These are phyloP conservation scores for Porites lutea DNA, from an alignment of 64 coral and sea anemone genomes.

Conservation along the genomic window DNA sequence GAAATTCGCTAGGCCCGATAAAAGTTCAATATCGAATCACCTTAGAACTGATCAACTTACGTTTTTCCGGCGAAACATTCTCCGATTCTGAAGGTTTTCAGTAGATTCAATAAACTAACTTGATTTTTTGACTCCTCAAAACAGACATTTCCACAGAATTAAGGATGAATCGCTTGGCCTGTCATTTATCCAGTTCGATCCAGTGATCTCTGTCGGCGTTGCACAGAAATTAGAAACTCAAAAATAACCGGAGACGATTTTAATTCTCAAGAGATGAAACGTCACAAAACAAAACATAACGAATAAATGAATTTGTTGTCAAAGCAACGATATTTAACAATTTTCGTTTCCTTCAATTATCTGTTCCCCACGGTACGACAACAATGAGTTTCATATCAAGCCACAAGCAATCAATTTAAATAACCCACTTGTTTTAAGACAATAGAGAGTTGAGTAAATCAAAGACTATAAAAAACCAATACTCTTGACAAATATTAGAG, in stretches of 20 bases:
- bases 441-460: neutral
- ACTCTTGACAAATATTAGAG: too few species aligned
- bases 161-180: neutral
- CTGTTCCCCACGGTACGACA: neutral
- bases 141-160: neutral
- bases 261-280: neutral
- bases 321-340: conserved; percentile 23
- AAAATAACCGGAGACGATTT: neutral
- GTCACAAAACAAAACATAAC: conserved; percentile 10
- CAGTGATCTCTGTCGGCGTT: neutral
- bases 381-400: neutral
- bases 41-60: neutral
- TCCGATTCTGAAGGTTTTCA: too few species aligned
- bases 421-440: neutral
- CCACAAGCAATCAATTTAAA: neutral
- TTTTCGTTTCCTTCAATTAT: neutral
- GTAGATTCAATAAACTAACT: too few species aligned
- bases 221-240: neutral
- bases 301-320: conserved; percentile 21
- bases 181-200: neutral
- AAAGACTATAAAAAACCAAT: too few species aligned
- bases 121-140: neutral
- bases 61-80: too few species aligned
- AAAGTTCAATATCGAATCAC: neutral
- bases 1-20: too few species aligned